Base-by-base conservation (phyloP, 2,797 vertebrate genomes). In the Pipistrellus pipistrellus region DNA sequence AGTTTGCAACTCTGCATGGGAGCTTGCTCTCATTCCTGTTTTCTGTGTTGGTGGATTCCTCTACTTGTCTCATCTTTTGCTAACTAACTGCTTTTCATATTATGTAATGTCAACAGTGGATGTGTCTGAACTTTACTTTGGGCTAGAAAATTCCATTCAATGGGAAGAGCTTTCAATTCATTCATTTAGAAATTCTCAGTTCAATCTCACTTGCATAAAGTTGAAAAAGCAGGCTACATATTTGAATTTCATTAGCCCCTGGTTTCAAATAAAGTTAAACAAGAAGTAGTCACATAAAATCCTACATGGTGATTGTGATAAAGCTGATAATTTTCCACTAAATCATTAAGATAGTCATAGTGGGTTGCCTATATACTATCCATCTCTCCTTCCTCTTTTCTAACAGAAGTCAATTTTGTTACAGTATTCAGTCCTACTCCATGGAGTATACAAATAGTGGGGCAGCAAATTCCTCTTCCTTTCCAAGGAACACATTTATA, bases 191-290 rank as follows among this genome's bases (percentile, higher is more conserved):
- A 92, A 82, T 83, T 89, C 20, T 88, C 7, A n/a, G 69, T 92
- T 90, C 75, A 83, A 4, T 92, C 75, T 91, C 73, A 48, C 38
- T 12, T 84, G 59, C 25, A 48, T 57, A 95, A 96, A 93, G 38
- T 57, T 83, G 46, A 86, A 62, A 85, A 82, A 46, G 7, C 41
- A 84, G 77, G 25, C 23, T 86, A 62, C 4, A 8, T 93, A 91
- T 91, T 73, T 89, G 76, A 68, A 71, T 87, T 18, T 62, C 44
- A 25, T 51, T 25, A 77, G 46, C 48, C 17, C 8, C 18, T 62
- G 30, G 68, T 25, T 88, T 88, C 38, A 91, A 57, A 86, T 9
- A 66, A 90, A 82, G 68, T 84, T 69, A 20, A 57, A 71, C 2
- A 32, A 62, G 35, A 89, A 85, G 55, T 25, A 23, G 23, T 64